These are phyloP conservation scores for Etheostoma cragini DNA, from an alignment of 2,113 vertebrate species.

Conservation along the genomic window DNA sequence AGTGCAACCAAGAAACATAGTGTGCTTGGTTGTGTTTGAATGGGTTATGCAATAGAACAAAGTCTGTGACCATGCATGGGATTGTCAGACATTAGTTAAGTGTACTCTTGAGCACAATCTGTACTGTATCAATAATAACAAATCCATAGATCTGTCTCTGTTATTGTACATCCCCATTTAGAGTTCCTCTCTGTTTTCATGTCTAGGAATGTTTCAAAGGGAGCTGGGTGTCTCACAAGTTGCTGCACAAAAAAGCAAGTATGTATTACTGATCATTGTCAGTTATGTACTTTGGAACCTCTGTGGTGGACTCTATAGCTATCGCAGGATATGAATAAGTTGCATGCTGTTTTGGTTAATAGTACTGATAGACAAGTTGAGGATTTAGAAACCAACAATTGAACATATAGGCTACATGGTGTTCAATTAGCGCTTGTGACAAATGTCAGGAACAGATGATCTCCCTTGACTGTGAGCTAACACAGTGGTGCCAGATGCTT, in stretches of 20 bases:
- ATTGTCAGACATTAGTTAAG: neutral
- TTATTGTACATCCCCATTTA: neutral
- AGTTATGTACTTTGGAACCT: neutral
- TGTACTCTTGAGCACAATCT: neutral
- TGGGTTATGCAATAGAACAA: neutral
- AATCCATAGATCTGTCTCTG: neutral
- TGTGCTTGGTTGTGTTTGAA: neutral
- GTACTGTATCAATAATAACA: neutral
- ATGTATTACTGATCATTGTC: conserved; percentile 72
- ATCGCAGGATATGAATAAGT: neutral
- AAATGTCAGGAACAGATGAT: neutral
- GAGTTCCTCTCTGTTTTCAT: conserved; percentile 31
- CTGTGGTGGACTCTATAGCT: neutral
- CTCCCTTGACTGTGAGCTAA: neutral
- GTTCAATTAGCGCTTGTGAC: neutral
- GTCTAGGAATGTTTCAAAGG: conserved; percentile 98
- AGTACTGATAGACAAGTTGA: neutral
- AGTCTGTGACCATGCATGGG: neutral
- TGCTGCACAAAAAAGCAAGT: conserved; percentile 99
- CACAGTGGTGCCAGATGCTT: conserved; percentile 22
- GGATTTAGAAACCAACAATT: neutral
- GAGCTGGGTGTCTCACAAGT: conserved; percentile 97
- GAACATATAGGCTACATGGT: neutral
- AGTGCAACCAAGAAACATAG: neutral
- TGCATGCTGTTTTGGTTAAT: neutral